A percentile compares a stretch with the other conserved stretches of the same genome.
These are phyloP conservation scores for Syngnathus floridae DNA, from an alignment of 2,113 vertebrate genomes.

Conservation along the genomic window DNA sequence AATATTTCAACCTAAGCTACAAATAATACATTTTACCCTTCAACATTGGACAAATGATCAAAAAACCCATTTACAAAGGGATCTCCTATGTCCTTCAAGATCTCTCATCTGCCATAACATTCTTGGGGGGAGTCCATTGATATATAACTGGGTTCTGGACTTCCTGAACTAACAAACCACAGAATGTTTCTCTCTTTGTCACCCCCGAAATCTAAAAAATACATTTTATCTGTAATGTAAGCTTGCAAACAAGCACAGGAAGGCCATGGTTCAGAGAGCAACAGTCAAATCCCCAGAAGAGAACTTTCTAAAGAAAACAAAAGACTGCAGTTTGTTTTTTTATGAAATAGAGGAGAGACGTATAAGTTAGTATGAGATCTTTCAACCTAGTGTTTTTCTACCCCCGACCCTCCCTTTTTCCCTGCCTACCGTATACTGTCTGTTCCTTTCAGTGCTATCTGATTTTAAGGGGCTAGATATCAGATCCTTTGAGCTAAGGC, in stretches of 20 bases:
- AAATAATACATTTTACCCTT: neutral
- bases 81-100: neutral
- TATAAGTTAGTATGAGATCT: constrained; percentile 11
- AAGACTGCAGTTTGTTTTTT: neutral
- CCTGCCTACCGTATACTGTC: constrained; percentile 8
- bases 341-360: neutral
- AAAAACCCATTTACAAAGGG: neutral
- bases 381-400: constrained; percentile 6
- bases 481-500: constrained; percentile 53
- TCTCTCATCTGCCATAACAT: too few relatives aligned
- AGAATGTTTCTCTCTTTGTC: too few relatives aligned
- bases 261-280: neutral
- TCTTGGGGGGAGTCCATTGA: too few relatives aligned
- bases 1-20: neutral
- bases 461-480: constrained; percentile 38
- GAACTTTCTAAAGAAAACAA: constrained; percentile 7
- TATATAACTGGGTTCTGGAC: too few relatives aligned
- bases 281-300: neutral
- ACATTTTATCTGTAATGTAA: neutral
- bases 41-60: neutral
- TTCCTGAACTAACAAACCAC: too few relatives aligned
- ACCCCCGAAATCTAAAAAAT: too few relatives aligned
- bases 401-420: neutral
- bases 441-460: constrained; percentile 42
- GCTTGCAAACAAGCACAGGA: neutral